Base-by-base conservation (phyloP, 1,140 invertebrate species). In the Drosophila orena region DNA sequence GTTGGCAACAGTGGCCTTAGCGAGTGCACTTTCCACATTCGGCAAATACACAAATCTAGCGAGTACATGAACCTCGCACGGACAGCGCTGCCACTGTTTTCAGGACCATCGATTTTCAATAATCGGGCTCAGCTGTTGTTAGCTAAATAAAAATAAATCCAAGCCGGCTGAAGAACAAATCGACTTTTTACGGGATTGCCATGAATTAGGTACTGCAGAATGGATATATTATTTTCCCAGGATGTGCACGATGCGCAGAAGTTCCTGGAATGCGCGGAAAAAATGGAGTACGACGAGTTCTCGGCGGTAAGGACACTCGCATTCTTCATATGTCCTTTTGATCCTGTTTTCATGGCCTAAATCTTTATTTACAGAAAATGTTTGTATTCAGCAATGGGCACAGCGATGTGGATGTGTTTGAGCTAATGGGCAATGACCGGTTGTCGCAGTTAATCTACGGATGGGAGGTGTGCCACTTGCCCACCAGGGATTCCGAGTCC, bases 361-460 rank as follows among this genome's bases (percentile, higher is more conserved):
- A 17, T 24, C 11, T 30, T 11, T 14, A 17, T 44, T 52, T 34
- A n/a, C 66, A 89, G 84, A 68, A 75, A 74, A 85, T 90, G 79
- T 81, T 91, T n/a, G 40, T 78, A 1, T 91, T 79, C 24, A 77
- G 62, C 17, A 65, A 69, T 15, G 37, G 17, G 3, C 30, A 17
- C 57, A 77, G 77, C 49, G 90, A 91, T 56, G 43, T 91, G 40
- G 90, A 91, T 52, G 77, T 91, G 5, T 91, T 83, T n/a, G 86
- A 84, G 60, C 42, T 89, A 10, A 85, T 80, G 72, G 80, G 60
- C 0, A 71, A 91, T 15, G 83, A 91, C 40, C 80, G 90, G 3
- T 38, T 90, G 8, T 30, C 75, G 43, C 64, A 84, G 27, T 27
- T 91, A 0, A 52, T 91, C 1, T 88, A 90, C 40, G 86, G 73